phyloP scores from a whole-genome alignment of 2,888 invertebrate species.

The Lasioglossum zephyrum region DNA sequence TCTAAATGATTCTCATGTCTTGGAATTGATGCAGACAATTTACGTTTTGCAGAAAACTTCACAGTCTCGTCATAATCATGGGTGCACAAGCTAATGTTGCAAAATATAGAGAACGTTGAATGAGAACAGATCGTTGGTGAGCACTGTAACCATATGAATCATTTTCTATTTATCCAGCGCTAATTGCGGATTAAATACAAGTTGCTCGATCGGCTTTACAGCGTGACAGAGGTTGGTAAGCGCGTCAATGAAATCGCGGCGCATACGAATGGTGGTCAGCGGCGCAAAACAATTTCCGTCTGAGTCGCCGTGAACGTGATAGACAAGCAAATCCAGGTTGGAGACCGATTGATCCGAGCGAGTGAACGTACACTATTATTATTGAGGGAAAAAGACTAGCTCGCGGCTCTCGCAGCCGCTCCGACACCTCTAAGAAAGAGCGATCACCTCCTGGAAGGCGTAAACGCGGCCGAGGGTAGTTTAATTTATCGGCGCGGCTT shows the following conservation, averaged over 20 bases:
- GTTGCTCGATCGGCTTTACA: not conserved
- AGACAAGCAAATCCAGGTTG: constrained; percentile 33
- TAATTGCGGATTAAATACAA: not conserved
- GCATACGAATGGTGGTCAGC: not conserved
- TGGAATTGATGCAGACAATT: no score
- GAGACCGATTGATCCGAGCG: constrained; percentile 43
- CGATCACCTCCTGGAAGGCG: not conserved
- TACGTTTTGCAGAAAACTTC: not conserved
- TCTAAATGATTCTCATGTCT: no score
- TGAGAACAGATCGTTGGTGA: not conserved
- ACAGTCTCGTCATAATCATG: not conserved
- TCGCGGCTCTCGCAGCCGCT: not conserved
- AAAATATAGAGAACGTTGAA: not conserved
- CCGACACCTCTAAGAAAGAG: constrained; percentile 26
- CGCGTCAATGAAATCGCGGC: constrained; percentile 1
- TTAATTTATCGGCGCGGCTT: constrained; percentile 19
- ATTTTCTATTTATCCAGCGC: not conserved
- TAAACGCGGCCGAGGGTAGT: not conserved
- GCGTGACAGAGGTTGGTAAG: not conserved
- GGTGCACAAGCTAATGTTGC: not conserved
- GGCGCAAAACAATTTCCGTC: not conserved
- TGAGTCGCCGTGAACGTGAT: not conserved
- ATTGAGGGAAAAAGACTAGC: constrained; percentile 36
- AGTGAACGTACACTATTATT: constrained; percentile 48
- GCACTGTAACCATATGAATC: not conserved